These are phyloP conservation scores for Pararge aegeria DNA, from an alignment of 1,140 invertebrate species.

Conservation along the genomic window DNA sequence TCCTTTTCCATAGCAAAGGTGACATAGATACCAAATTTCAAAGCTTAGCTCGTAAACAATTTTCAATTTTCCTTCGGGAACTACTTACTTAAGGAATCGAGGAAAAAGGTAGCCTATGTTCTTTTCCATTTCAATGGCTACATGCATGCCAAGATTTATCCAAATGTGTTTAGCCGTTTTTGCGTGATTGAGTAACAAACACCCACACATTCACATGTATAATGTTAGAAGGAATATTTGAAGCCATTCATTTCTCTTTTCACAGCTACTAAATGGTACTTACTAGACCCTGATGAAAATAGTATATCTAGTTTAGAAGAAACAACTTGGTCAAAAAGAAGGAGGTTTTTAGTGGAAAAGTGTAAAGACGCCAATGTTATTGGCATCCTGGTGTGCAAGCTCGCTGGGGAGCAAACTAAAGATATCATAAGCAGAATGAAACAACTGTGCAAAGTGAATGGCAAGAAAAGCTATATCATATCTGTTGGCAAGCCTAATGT, in stretches of 20 bases:
- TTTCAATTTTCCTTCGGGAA: too few species aligned
- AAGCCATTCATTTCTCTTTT: conserved; percentile 26
- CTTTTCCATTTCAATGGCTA: too few species aligned
- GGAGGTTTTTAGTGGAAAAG: conserved; percentile 92
- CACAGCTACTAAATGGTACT: conserved; percentile 76
- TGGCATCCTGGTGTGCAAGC: conserved; percentile 93
- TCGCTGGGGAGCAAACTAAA: conserved; percentile 90
- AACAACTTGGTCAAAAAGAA: conserved; percentile 85
- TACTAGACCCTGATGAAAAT: conserved; percentile 64
- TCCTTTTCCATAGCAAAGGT: too few species aligned
- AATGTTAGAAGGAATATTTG: too few species aligned
- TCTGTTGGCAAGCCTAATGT: conserved; percentile 95
- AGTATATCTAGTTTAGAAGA: conserved; percentile 67
- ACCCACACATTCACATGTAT: too few species aligned
- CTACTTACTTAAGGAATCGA: too few species aligned
- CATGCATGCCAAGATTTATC: too few species aligned
- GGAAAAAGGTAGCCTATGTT: too few species aligned
- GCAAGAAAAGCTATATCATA: conserved; percentile 94
- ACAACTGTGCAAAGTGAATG: conserved; percentile 84
- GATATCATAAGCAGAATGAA: conserved; percentile 89
- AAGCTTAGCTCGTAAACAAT: too few species aligned
- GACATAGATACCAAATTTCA: too few species aligned
- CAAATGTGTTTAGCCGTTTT: too few species aligned
- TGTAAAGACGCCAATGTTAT: conserved; percentile 92
- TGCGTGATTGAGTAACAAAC: too few species aligned